phyloP scores from a whole-genome alignment of 2,888 invertebrate species.

The Eupelmus urozonus region DNA sequence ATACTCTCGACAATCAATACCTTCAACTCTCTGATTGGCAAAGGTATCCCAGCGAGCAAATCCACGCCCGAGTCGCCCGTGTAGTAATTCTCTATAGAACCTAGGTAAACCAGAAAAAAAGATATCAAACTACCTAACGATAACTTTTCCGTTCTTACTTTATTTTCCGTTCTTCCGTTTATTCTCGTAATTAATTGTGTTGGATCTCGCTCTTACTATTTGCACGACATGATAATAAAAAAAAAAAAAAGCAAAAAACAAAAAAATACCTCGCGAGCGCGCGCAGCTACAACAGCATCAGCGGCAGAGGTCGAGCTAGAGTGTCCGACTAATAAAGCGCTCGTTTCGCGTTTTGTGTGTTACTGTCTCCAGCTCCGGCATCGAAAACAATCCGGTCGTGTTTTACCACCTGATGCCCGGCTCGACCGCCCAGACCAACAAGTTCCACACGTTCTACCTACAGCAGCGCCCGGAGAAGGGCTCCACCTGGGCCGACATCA shows the following conservation, averaged over 20 bases:
- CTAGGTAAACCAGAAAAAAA: conserved; percentile 59
- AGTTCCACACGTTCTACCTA: conserved; percentile 95
- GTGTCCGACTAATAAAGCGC: too few relatives aligned
- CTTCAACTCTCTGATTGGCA: neutral
- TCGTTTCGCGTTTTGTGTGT: conserved; percentile 60
- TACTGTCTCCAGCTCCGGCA: conserved; percentile 92
- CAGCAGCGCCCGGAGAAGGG: conserved; percentile 96
- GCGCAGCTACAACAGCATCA: too few relatives aligned
- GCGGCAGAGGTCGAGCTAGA: conserved; percentile 57
- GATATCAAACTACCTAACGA: too few relatives aligned
- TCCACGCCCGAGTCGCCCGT: neutral
- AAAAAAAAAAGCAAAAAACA: neutral
- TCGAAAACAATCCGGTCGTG: conserved; percentile 96
- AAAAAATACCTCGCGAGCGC: too few relatives aligned
- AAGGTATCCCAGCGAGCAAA: neutral
- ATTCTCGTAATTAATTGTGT: conserved; percentile 66
- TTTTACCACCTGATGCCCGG: conserved; percentile 97
- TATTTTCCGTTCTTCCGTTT: conserved; percentile 71
- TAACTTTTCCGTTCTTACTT: too few relatives aligned
- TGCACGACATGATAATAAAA: conserved; percentile 58
- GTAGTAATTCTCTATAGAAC: neutral
- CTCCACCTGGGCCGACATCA: conserved; percentile 96
- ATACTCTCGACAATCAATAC: too few relatives aligned
- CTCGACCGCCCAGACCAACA: conserved; percentile 96
- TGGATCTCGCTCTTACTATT: conserved; percentile 30